Evolutionary conservation across 2,797 vertebrate genomes (phyloP).

Genomic region (Orientallactaga sibirica): DNA sequence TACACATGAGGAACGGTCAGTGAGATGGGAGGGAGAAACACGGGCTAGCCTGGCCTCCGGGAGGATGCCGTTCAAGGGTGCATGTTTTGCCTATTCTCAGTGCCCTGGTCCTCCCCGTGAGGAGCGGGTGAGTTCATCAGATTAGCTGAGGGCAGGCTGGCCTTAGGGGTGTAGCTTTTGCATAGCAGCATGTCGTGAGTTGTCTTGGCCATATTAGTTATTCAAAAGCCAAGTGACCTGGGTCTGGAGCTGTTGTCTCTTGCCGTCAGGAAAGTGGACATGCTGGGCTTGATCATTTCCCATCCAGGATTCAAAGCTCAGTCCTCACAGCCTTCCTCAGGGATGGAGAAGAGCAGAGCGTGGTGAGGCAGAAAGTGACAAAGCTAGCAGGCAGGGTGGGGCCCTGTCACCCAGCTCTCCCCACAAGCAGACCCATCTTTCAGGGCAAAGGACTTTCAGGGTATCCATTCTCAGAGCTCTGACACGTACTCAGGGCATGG

Average conservation of each 20-base stretch:
- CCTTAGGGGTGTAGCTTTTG: no score
- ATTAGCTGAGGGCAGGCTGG: neutral
- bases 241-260: constrained; percentile 18
- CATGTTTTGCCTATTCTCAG: neutral
- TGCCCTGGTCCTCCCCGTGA: neutral
- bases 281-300: neutral
- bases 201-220: no score
- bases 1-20: neutral
- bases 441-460: neutral
- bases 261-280: neutral
- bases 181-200: no score
- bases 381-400: neutral
- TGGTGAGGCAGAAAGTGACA: neutral
- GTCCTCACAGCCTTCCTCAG: neutral
- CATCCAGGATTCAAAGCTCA: neutral
- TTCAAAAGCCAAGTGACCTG: constrained; percentile 19
- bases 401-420: neutral
- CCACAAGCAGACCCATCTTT: neutral
- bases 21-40: neutral
- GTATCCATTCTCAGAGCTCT: neutral
- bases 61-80: neutral
- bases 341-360: neutral
- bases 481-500: neutral
- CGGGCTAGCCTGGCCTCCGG: neutral
- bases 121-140: constrained; percentile 10